phyloP scores from a whole-genome alignment of 2,113 vertebrate genomes.

The Collichthys lucidus region DNA sequence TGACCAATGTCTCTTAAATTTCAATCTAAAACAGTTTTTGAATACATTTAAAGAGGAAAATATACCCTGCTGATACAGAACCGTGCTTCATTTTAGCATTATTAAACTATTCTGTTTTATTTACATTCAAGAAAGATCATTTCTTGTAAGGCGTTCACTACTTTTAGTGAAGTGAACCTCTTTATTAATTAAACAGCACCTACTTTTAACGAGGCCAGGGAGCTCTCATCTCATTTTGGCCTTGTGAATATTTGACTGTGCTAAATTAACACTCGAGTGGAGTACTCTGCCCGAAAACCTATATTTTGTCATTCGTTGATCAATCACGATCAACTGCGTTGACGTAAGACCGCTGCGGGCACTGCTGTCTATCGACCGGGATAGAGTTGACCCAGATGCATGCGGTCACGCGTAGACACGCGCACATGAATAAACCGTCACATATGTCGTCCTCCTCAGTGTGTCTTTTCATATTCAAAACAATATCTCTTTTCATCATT shows the following conservation, averaged over 20 bases:
- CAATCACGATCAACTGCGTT: conserved; percentile 46
- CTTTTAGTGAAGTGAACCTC: background rate
- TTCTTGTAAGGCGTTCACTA: background rate
- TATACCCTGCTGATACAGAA: background rate
- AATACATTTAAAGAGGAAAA: background rate
- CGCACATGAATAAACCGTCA: conserved; percentile 6
- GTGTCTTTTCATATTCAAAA: conserved; percentile 1
- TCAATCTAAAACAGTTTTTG: background rate
- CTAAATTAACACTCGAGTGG: background rate
- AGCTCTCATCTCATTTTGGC: background rate
- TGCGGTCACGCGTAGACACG: background rate
- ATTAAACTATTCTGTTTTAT: background rate
- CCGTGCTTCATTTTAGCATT: background rate
- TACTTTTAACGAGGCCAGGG: background rate
- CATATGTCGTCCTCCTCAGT: background rate
- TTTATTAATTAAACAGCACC: background rate
- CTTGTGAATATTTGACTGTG: background rate
- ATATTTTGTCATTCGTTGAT: conserved; percentile 37
- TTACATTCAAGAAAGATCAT: background rate
- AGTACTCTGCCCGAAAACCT: background rate
- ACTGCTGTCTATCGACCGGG: conserved; percentile 37
- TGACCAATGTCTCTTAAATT: background rate
- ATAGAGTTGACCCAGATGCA: conserved; percentile 63
- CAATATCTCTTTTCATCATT: conserved; percentile 24
- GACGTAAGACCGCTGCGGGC: conserved; percentile 52